Conservation (phyloP, 2,888 invertebrate species). For the Agrochola lota region DNA sequence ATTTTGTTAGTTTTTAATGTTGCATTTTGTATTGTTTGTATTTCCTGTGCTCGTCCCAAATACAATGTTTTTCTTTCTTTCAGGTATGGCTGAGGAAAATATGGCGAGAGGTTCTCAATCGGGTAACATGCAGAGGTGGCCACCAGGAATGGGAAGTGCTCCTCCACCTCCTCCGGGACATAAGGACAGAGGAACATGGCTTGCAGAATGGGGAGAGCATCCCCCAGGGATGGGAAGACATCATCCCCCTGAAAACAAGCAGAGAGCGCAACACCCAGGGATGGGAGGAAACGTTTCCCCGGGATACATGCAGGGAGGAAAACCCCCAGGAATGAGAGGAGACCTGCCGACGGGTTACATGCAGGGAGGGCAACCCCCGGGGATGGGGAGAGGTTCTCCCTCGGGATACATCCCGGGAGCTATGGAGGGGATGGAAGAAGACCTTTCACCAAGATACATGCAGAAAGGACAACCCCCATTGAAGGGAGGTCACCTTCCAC, state of each 20-base stretch:
- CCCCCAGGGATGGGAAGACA: neutral
- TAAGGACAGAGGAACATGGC: neutral
- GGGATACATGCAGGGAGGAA: neutral
- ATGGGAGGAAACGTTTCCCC: neutral
- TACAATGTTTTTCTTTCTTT: neutral
- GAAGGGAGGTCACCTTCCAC: neutral
- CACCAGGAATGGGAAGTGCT: neutral
- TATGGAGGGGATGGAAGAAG: too few species aligned
- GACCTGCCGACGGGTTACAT: neutral
- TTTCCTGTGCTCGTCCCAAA: neutral
- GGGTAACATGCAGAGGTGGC: neutral
- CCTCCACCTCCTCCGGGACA: neutral
- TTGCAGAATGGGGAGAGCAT: neutral
- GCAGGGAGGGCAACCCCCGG: neutral
- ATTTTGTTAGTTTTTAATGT: neutral
- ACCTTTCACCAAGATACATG: neutral
- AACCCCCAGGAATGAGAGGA: neutral
- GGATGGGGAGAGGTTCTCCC: too few species aligned
- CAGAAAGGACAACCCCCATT: neutral
- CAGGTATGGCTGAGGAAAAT: neutral
- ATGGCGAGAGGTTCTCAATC: neutral
- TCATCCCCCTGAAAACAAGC: neutral
- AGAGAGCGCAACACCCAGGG: rapidly evolving
- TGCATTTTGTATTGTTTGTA: neutral
- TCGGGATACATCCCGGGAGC: neutral